Evolutionary conservation across 2,113 vertebrate genomes (phyloP).

Genomic region (Proterorhinus semilunaris): DNA sequence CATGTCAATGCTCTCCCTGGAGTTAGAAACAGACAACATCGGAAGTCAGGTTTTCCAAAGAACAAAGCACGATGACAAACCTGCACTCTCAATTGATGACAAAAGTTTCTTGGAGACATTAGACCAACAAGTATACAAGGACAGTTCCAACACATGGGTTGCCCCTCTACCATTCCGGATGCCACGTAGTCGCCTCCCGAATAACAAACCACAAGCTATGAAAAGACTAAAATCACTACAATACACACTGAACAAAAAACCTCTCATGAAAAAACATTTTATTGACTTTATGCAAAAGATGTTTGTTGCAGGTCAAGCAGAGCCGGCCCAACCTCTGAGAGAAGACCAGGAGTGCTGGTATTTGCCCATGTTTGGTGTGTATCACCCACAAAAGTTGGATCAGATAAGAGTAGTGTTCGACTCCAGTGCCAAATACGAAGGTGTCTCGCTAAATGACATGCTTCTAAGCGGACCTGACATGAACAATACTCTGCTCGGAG

Average conservation of each 20-base stretch:
- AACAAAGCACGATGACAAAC: no score
- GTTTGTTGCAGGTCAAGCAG: no score
- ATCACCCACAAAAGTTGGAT: no score
- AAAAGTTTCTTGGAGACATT: not conserved
- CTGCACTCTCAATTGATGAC: not conserved
- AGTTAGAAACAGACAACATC: not conserved
- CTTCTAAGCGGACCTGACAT: no score
- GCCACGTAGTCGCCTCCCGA: not conserved
- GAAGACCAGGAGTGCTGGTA: no score
- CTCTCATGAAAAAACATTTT: not conserved
- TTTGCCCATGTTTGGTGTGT: no score
- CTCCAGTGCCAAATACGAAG: no score
- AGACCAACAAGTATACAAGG: not conserved
- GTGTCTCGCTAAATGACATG: no score
- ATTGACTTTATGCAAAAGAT: constrained; percentile 2
- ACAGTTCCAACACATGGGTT: not conserved
- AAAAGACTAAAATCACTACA: not conserved
- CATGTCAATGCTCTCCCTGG: no score
- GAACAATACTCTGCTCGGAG: no score
- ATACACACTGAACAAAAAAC: not conserved
- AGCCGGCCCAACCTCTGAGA: no score
- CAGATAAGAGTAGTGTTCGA: no score
- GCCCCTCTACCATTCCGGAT: not conserved
- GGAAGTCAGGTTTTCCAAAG: not conserved
- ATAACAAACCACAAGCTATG: not conserved